Percentiles rank a stretch among this genome's conserved stretches.
phyloP scores from a whole-genome alignment of 2,888 invertebrate genomes.

The Aleiodes alternator region DNA sequence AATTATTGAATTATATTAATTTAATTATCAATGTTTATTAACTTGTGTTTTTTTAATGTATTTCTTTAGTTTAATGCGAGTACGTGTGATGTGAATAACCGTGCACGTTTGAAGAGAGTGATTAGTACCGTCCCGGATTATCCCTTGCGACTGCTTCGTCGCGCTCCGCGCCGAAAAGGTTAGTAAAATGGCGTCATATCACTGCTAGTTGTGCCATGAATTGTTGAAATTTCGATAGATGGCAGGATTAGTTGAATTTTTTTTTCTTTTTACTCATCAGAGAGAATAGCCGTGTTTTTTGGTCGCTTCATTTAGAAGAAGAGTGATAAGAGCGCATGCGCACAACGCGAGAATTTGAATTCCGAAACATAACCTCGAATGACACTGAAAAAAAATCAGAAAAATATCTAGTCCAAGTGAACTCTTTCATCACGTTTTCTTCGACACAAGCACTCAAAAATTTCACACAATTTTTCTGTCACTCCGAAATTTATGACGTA shows the following conservation, averaged over 20 bases:
- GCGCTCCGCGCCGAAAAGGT: slow-evolving; percentile 70
- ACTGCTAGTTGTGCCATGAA: slow-evolving; percentile 30
- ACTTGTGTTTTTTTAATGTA: slow-evolving; percentile 1
- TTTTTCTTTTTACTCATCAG: slow-evolving; percentile 2
- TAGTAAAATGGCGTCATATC: slow-evolving; percentile 75
- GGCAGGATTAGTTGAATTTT: neutral
- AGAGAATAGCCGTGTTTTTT: no score
- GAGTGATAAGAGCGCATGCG: no score
- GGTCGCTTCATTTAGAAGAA: no score
- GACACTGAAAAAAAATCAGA: no score
- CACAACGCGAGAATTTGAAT: no score
- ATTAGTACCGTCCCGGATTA: slow-evolving; percentile 34
- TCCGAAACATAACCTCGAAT: no score
- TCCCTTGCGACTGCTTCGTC: slow-evolving; percentile 51
- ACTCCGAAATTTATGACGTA: no score
- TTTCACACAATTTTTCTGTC: no score
- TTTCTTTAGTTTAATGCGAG: no score
- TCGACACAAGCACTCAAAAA: no score
- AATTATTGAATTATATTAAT: neutral
- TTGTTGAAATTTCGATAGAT: neutral
- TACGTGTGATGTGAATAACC: neutral
- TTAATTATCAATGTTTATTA: neutral
- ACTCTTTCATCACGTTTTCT: no score
- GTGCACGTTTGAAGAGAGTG: slow-evolving; percentile 31
- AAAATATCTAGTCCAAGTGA: no score